A percentile compares a stretch with the other conserved stretches of the same genome.
phyloP scores from a whole-genome alignment of 2,888 invertebrate genomes.

The Tolmerus cingulatus region DNA sequence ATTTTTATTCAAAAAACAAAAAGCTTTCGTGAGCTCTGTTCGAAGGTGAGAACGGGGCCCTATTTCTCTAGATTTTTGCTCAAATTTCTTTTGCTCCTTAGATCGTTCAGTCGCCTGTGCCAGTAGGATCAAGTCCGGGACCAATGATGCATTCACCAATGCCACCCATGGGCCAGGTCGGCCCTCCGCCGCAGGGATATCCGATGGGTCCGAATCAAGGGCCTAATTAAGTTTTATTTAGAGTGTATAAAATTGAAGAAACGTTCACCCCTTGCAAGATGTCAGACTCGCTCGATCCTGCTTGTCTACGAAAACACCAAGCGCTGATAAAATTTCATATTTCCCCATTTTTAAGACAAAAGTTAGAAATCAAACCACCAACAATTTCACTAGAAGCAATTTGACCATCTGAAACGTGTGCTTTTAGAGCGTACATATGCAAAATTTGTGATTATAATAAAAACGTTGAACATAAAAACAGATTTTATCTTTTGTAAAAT shows the following conservation, averaged over 20 bases:
- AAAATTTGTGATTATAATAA: not conserved
- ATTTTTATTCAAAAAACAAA: no score
- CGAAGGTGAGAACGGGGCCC: no score
- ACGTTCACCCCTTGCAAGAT: not conserved
- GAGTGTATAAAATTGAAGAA: not conserved
- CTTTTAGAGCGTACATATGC: not conserved
- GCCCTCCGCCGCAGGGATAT: conserved; percentile 57
- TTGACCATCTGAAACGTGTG: not conserved
- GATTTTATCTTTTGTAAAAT: not conserved
- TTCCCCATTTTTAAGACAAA: not conserved
- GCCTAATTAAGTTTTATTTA: conserved; percentile 52
- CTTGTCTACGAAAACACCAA: not conserved
- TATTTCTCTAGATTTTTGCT: not conserved
- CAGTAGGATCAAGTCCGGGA: conserved; percentile 65
- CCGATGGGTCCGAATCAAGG: conserved; percentile 58
- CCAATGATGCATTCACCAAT: conserved; percentile 70
- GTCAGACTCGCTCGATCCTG: not conserved
- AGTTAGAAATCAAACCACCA: not conserved
- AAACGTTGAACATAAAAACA: not conserved
- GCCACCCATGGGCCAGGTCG: conserved; percentile 62
- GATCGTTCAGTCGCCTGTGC: conserved; percentile 64
- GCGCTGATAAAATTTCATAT: not conserved
- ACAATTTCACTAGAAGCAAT: not conserved
- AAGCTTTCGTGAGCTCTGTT: no score
- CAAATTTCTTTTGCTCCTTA: conserved; percentile 48